These are phyloP conservation scores for Lordiphosa andalusiaca DNA, from an alignment of 2,888 invertebrate species.

Conservation along the genomic window DNA sequence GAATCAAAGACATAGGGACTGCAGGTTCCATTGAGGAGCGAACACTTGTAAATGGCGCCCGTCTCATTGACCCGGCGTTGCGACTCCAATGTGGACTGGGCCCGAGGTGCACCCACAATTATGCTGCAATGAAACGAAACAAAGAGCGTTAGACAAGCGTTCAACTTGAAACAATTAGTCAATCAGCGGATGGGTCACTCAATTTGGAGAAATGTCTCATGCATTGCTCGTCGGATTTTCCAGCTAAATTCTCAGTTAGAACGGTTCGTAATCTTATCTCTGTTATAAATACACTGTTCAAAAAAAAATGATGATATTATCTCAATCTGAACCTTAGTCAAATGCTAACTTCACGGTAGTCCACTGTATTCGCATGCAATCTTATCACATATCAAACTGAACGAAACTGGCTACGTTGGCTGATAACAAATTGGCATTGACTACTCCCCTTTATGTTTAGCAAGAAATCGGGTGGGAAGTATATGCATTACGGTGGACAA, in stretches of 20 bases:
- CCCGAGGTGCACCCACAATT: constrained; percentile 82
- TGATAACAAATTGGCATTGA: constrained; percentile 40
- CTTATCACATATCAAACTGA: constrained; percentile 27
- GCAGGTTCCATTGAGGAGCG: constrained; percentile 72
- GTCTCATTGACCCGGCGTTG: constrained; percentile 80
- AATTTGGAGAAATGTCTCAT: constrained; percentile 29
- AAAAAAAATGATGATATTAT: no score
- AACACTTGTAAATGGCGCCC: constrained; percentile 82
- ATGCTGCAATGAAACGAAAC: constrained; percentile 76
- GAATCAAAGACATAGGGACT: constrained; percentile 78
- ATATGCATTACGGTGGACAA: constrained; percentile 21
- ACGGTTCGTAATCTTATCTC: constrained; percentile 12
- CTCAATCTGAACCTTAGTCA: not conserved
- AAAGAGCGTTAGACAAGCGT: not conserved
- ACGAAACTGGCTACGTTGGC: constrained; percentile 21
- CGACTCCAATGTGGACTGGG: constrained; percentile 80
- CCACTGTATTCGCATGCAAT: constrained; percentile 20
- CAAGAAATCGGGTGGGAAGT: constrained; percentile 1
- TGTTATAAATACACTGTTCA: no score
- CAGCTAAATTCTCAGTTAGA: constrained; percentile 15
- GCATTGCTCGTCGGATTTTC: constrained; percentile 33
- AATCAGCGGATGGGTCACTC: constrained; percentile 32
- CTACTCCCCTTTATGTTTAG: constrained; percentile 1
- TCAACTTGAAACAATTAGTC: not conserved
- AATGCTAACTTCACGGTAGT: constrained; percentile 12